Evolutionary conservation across 2,797 vertebrate species (phyloP).

Genomic region (Myiothlypis coronata): DNA sequence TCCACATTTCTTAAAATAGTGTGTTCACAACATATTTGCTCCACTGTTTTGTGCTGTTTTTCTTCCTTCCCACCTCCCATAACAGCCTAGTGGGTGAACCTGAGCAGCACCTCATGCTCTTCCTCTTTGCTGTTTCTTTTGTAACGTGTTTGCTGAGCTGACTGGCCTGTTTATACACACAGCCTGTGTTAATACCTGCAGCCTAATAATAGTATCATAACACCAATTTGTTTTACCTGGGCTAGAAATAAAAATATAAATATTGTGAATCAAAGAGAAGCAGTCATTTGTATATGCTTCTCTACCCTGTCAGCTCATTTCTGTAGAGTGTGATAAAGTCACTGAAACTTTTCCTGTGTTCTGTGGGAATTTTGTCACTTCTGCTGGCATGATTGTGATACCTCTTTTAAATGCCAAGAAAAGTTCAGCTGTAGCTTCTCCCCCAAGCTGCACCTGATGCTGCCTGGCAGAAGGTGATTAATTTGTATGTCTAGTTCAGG

Average conservation of each 20-base stretch:
- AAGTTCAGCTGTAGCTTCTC: background rate
- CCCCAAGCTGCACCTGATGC: background rate
- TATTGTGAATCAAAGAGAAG: constrained; percentile 50
- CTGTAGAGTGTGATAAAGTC: background rate
- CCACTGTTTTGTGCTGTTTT: background rate
- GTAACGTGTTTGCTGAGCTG: constrained; percentile 63
- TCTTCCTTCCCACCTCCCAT: constrained; percentile 5
- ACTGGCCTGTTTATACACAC: constrained; percentile 65
- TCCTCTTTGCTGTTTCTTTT: constrained; percentile 47
- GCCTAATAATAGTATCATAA: constrained; percentile 68
- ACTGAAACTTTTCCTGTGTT: background rate
- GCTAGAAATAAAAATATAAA: constrained; percentile 62
- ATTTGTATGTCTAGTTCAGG: background rate
- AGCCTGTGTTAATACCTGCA: constrained; percentile 60
- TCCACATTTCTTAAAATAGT: background rate
- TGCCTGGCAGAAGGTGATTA: background rate
- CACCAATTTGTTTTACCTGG: constrained; percentile 64
- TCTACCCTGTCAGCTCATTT: background rate
- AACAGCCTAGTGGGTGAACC: constrained; percentile 17
- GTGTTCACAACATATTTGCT: constrained; percentile 35
- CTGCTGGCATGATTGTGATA: background rate
- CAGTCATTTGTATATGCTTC: background rate
- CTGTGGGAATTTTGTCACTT: background rate
- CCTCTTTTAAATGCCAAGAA: background rate
- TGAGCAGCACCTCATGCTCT: constrained; percentile 1